These are phyloP conservation scores for Hydrochoerus hydrochaeris DNA, from an alignment of 2,113 vertebrate species.

Conservation along the genomic window DNA sequence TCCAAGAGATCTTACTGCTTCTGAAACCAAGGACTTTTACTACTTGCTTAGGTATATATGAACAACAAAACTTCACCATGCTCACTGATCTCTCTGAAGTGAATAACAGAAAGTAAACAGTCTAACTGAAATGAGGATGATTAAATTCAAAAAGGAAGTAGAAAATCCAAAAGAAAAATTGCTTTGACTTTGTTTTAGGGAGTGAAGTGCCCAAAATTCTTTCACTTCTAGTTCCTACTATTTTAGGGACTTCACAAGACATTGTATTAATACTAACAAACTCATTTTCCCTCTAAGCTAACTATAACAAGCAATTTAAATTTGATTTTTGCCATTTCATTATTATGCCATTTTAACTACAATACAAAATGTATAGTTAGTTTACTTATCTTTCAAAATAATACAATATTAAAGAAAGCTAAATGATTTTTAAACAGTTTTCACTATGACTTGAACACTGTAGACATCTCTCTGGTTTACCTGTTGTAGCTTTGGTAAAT, in stretches of 20 bases:
- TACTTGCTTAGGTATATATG: not conserved
- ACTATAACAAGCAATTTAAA: not conserved
- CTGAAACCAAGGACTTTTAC: not conserved
- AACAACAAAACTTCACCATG: not conserved
- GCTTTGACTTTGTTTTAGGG: not conserved
- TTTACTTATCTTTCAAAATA: conserved; percentile 25
- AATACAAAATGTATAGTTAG: not conserved
- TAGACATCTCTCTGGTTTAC: fast-evolving
- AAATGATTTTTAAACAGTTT: not conserved
- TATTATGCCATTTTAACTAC: not conserved
- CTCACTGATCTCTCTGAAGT: not conserved
- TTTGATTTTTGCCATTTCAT: not conserved
- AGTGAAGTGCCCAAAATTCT: not conserved
- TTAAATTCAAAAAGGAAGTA: not conserved
- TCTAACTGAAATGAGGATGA: not conserved
- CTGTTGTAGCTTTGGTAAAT: not conserved
- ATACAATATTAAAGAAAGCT: not conserved
- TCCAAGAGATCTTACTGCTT: not conserved
- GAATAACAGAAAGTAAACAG: not conserved
- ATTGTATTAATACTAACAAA: not conserved
- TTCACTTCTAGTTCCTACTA: not conserved
- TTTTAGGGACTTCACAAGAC: not conserved
- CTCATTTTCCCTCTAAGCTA: not conserved
- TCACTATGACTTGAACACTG: not conserved
- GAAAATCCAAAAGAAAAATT: not conserved